Evolutionary conservation across 2,888 invertebrate species (phyloP).

Genomic region (Embidobia sp.): DNA sequence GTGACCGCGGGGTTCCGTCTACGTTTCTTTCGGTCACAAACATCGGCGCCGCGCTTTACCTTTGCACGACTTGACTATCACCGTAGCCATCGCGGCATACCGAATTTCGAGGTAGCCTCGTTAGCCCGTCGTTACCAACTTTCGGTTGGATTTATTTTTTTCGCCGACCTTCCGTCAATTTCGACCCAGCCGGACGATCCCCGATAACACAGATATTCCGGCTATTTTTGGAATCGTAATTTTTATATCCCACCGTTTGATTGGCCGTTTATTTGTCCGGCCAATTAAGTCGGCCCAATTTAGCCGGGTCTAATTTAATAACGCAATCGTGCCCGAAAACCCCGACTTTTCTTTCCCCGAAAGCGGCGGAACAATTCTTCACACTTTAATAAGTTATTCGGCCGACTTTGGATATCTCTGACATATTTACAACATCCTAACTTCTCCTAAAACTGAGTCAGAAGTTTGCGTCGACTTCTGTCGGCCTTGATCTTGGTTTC

Average conservation of each 20-base stretch:
- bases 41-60: constrained; percentile 56
- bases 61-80: constrained; percentile 53
- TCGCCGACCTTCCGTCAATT: constrained; percentile 41
- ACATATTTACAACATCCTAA: constrained; percentile 9
- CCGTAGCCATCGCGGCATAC: constrained; percentile 46
- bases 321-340: neutral
- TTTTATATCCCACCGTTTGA: no score
- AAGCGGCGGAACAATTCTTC: neutral
- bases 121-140: constrained; percentile 47
- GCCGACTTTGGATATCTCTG: neutral
- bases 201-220: neutral
- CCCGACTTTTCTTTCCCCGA: neutral
- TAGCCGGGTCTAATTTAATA: no score
- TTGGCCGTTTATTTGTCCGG: no score
- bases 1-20: constrained; percentile 62
- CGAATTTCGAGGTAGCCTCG: constrained; percentile 53
- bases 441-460: constrained; percentile 9
- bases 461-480: constrained; percentile 13
- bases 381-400: neutral
- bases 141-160: constrained; percentile 43
- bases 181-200: neutral
- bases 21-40: constrained; percentile 35
- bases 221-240: no score
- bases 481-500: constrained; percentile 17
- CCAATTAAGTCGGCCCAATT: no score